Evolutionary conservation across 1,140 invertebrate species (phyloP), one percentile per base, ranked within the genome.

Genomic region (Sarcophaga bullata): DNA sequence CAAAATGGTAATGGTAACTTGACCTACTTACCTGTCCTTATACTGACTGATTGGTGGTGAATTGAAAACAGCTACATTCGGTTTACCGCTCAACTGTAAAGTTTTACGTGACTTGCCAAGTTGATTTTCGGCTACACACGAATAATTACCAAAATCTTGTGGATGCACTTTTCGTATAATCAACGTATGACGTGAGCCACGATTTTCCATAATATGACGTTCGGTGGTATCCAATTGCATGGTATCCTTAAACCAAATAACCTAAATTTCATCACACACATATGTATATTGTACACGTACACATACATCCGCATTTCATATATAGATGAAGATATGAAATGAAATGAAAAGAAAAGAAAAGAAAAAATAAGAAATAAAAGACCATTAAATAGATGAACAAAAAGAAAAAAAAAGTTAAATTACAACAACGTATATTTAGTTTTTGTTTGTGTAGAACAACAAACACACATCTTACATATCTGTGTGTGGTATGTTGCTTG

Each of bases 111-210:
- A 91, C 88, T 93, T 93, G 82, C 94, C 94, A 54, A 94, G 90
- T 86, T 91, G 91, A 90, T 94, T 94, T 86, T 94, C 93, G 10
- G 94, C 94, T 80, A 92, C 91, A 89, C 94, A 94, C 84, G 92
- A 93, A 87, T 94, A 94, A 90, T 94, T 94, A 84, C 93, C 93
- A 89, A 94, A 94, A 90, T 94, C 94, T 80, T 92, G 91, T 54
- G 91, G 90, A 85, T 93, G 92, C 80, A 94, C 93, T 91, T 94
- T 94, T 52, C 93, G 91, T 84, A 94, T 93, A 87, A 94, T 93
- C 81, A 94, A 91, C 13, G 92, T 94, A 87, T 94, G 93, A 84
- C 93, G 89, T 84, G 92, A 93, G 47, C 93, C 93, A 83, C 92
- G 90, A 73, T 92, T 92, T 88, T 94, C 93, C 91, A 93, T 93